These are phyloP conservation scores for Smutsia gigantea DNA, from an alignment of 2,797 vertebrate genomes.

Conservation along the genomic window DNA sequence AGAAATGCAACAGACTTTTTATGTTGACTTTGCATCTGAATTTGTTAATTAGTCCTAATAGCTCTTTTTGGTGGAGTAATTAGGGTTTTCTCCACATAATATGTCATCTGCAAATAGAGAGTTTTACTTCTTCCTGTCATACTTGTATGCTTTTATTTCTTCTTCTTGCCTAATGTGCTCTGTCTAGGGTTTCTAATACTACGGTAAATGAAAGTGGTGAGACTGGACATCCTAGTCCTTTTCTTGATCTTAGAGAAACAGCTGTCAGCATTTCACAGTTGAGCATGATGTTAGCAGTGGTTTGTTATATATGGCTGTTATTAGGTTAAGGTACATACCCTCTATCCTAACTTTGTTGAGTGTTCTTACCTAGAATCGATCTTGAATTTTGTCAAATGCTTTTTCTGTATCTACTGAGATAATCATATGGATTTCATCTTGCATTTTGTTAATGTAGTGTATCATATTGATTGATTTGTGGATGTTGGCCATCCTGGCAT, in stretches of 20 bases:
- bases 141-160: neutral
- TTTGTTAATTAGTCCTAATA: neutral
- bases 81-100: neutral
- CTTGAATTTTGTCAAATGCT: no score
- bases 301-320: neutral
- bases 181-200: neutral
- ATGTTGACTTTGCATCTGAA: neutral
- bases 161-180: neutral
- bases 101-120: neutral
- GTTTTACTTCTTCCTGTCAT: neutral
- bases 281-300: neutral
- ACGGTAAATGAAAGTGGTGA: neutral
- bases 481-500: neutral
- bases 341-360: no score
- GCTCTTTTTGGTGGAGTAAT: neutral
- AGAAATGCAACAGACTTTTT: neutral
- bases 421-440: neutral
- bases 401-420: no score
- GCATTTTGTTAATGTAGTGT: no score
- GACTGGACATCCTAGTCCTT: neutral
- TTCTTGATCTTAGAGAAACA: neutral
- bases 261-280: neutral
- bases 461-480: no score
- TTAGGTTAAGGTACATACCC: neutral
- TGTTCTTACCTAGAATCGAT: no score